These are phyloP conservation scores for Athalia circularis DNA, from an alignment of 2,888 invertebrate genomes.

Conservation along the genomic window DNA sequence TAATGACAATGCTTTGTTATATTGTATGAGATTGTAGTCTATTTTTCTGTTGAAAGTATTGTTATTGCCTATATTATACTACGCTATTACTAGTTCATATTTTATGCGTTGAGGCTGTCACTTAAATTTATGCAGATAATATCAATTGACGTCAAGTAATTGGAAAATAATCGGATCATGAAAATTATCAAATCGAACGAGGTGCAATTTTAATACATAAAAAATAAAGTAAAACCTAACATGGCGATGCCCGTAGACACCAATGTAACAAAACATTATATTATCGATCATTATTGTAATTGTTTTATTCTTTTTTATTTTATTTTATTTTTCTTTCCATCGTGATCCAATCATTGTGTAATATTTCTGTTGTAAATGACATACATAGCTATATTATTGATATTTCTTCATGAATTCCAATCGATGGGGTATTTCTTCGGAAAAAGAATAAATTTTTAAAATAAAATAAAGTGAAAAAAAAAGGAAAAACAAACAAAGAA, in stretches of 20 bases:
- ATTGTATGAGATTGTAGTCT: constrained; percentile 45
- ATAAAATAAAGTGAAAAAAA: neutral
- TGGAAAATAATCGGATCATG: constrained; percentile 7
- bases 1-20: constrained; percentile 46
- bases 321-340: too few species aligned
- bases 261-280: neutral
- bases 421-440: too few species aligned
- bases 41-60: constrained; percentile 44
- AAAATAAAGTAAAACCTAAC: neutral
- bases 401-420: too few species aligned
- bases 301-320: too few species aligned
- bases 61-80: constrained; percentile 39
- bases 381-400: too few species aligned
- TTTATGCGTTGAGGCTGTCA: constrained; percentile 41
- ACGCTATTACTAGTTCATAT: constrained; percentile 43
- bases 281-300: too few species aligned
- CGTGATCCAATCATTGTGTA: too few species aligned
- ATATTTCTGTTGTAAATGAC: too few species aligned
- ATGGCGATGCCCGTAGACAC: neutral
- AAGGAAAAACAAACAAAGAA: neutral
- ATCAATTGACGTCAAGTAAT: constrained; percentile 11
- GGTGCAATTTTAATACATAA: constrained; percentile 18
- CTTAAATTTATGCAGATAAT: constrained; percentile 25
- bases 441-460: too few species aligned
- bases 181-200: constrained; percentile 11